phyloP scores from a whole-genome alignment of 1,140 invertebrate species.

The Globodera ellingtonae region DNA sequence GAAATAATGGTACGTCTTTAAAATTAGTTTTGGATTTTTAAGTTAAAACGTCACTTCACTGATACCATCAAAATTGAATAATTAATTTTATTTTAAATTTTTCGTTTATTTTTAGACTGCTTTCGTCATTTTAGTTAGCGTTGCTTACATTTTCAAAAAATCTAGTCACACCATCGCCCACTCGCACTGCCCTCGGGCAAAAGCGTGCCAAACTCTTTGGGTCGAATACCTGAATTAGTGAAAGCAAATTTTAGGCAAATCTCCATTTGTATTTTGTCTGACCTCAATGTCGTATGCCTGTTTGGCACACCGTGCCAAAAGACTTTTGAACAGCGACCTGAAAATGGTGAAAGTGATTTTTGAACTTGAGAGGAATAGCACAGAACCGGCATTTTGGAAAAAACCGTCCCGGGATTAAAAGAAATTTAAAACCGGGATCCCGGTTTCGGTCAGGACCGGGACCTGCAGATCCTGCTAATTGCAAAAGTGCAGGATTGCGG shows the following conservation, averaged over 20 bases:
- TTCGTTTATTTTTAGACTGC: too few species aligned
- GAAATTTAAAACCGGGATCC: too few species aligned
- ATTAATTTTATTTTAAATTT: too few species aligned
- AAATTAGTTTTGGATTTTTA: too few species aligned
- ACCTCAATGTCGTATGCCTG: conserved; percentile 24
- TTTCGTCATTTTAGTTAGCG: background rate
- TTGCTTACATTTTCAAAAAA: conserved; percentile 23
- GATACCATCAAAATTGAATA: too few species aligned
- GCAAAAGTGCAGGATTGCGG: too few species aligned
- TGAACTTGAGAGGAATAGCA: background rate
- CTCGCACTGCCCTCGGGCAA: conserved; percentile 23
- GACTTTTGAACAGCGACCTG: conserved; percentile 27
- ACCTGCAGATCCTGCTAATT: too few species aligned
- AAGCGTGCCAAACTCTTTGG: conserved; percentile 22
- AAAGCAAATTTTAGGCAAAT: too few species aligned
- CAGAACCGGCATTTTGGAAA: background rate
- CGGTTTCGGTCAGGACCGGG: too few species aligned
- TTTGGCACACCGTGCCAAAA: conserved; percentile 20
- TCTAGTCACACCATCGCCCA: conserved; percentile 25
- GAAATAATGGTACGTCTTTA: too few species aligned
- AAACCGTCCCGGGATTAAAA: background rate
- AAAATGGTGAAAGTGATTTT: background rate
- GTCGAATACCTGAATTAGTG: conserved; percentile 16
- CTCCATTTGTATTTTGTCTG: too few species aligned
- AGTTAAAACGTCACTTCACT: too few species aligned